A percentile compares a stretch with the other conserved stretches of the same genome.
phyloP scores from a whole-genome alignment of 2,113 vertebrate genomes.

The Myiozetetes cayanensis region DNA sequence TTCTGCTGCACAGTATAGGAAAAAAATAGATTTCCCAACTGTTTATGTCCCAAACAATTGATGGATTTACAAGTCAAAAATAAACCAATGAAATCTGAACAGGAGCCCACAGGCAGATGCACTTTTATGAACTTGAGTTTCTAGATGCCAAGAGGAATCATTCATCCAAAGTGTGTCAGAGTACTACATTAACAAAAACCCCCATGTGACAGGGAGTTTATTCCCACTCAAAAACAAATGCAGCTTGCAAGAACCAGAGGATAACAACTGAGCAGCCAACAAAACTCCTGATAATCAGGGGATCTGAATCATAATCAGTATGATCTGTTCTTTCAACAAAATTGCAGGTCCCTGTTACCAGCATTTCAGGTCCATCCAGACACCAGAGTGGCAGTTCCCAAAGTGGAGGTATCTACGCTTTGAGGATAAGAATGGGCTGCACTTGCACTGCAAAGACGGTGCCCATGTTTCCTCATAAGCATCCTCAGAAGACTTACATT shows the following conservation, averaged over 20 bases:
- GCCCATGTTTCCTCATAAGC: not conserved
- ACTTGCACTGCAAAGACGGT: not conserved
- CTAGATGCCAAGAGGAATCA: not conserved
- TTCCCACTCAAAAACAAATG: not conserved
- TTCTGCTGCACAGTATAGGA: not conserved
- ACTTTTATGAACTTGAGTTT: not conserved
- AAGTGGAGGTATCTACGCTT: fast-evolving
- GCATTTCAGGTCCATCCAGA: not conserved
- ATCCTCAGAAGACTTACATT: not conserved
- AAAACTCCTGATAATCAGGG: not conserved
- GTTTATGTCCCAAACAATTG: not conserved
- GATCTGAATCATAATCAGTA: not conserved
- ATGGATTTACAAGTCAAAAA: conserved; percentile 12
- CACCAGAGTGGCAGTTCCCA: not conserved
- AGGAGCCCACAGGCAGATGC: not conserved
- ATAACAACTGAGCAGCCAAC: not conserved
- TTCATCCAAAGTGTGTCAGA: not conserved
- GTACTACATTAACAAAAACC: not conserved
- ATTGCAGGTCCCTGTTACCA: not conserved
- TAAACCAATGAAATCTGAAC: not conserved
- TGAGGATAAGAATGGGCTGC: not conserved
- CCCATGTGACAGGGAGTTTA: not conserved
- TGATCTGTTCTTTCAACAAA: not conserved
- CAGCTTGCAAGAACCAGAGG: not conserved
- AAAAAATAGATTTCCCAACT: not conserved